Evolutionary conservation across 2,113 vertebrate genomes (phyloP).

Genomic region (Microcebus griseorufus): DNA sequence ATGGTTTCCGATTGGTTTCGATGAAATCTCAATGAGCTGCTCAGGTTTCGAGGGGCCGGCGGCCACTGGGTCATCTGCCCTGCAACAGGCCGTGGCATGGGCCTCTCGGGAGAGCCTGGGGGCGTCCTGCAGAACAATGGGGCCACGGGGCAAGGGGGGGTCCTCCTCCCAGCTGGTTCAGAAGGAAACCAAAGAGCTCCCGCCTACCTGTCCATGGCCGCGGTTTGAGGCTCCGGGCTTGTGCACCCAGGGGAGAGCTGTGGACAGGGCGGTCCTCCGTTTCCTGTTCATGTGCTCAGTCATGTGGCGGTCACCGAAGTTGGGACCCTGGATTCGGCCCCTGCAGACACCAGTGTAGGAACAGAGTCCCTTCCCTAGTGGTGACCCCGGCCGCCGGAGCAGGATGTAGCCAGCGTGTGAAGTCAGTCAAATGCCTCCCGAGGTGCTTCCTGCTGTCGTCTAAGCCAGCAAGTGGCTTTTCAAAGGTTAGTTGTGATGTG

Average conservation of each 20-base stretch:
- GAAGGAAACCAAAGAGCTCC: not conserved
- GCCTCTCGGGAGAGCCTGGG: not conserved
- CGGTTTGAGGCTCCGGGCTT: not conserved
- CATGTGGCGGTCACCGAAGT: rapidly evolving
- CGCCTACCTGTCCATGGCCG: rapidly evolving
- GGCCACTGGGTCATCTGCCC: not conserved
- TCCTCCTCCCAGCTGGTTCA: not conserved
- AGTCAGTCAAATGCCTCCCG: no score
- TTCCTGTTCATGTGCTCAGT: not conserved
- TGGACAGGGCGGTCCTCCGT: rapidly evolving
- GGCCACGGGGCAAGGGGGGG: not conserved
- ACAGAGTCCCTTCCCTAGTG: rapidly evolving
- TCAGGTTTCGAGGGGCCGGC: not conserved
- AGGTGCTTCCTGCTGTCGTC: not conserved
- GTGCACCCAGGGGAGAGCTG: not conserved
- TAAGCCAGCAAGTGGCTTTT: not conserved
- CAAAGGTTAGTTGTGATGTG: not conserved
- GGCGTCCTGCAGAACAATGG: rapidly evolving
- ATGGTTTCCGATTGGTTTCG: constrained; percentile 80
- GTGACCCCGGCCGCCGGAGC: not conserved
- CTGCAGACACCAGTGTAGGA: not conserved
- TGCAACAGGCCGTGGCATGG: not conserved
- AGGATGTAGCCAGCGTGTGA: rapidly evolving
- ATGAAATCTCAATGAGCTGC: constrained; percentile 75
- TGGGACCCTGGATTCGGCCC: rapidly evolving